phyloP scores from a whole-genome alignment of 2,797 vertebrate species.

The Catamblyrhynchus diadema region DNA sequence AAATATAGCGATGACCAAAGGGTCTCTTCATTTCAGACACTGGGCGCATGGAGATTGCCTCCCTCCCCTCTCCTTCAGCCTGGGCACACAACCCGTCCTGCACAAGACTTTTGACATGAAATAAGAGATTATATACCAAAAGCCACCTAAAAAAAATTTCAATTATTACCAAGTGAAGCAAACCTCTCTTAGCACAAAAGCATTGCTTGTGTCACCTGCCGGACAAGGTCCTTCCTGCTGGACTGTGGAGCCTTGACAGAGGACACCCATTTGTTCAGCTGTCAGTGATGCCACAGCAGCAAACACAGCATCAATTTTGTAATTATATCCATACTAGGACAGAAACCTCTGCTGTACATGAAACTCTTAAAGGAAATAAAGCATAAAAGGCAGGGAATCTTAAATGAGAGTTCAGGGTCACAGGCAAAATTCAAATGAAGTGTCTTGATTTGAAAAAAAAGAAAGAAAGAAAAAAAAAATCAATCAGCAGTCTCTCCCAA shows the following conservation, averaged over 20 bases:
- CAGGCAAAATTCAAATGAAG: not conserved
- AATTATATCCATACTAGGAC: not conserved
- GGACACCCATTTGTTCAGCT: not conserved
- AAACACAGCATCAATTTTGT: not conserved
- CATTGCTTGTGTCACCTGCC: not conserved
- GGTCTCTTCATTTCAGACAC: not conserved
- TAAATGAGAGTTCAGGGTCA: not conserved
- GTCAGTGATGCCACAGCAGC: not conserved
- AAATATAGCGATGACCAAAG: not conserved
- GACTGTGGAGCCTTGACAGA: not conserved
- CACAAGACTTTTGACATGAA: not conserved
- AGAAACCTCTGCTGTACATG: not conserved
- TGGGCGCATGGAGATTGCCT: rapidly evolving
- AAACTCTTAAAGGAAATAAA: not conserved
- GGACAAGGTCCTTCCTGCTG: not conserved
- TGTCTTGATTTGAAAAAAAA: not conserved
- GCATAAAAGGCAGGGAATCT: not conserved
- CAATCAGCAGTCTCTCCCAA: not conserved
- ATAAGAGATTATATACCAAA: not conserved
- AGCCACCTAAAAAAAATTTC: not conserved
- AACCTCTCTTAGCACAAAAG: not conserved
- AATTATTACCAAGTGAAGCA: not conserved
- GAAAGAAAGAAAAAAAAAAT: not conserved
- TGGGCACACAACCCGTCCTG: not conserved
- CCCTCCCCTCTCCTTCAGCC: not conserved